Conservation (phyloP, 2,113 vertebrate genomes). For the Pitta sordida region DNA sequence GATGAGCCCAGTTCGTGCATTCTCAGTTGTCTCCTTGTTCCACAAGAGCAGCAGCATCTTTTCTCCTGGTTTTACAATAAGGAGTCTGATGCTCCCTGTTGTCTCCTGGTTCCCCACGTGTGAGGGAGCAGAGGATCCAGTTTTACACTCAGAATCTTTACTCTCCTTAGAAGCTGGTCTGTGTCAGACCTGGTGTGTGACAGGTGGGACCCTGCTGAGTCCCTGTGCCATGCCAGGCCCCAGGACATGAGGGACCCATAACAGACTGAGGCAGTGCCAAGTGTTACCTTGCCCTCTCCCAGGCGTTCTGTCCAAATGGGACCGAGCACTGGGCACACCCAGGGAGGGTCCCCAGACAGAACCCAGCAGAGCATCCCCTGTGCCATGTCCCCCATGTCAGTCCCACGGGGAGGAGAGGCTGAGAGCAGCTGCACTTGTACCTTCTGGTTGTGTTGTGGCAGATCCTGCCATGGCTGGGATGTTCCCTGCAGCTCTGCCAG, state of each 20-base stretch:
- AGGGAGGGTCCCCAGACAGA: background rate
- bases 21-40: background rate
- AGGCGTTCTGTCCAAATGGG: background rate
- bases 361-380: background rate
- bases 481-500: background rate
- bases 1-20: background rate
- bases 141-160: background rate
- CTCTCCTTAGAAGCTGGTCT: background rate
- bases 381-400: rapidly evolving
- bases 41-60: background rate
- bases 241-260: too few species aligned
- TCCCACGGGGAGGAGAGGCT: background rate
- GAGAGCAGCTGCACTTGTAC: background rate
- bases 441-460: background rate
- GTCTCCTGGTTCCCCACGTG: background rate
- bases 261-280: background rate
- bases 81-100: background rate
- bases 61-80: background rate
- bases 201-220: background rate
- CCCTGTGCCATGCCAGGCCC: background rate
- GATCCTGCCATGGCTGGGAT: background rate
- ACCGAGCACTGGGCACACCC: background rate
- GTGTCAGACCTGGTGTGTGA: background rate
- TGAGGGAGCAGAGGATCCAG: background rate
- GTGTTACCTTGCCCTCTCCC: background rate